These are phyloP conservation scores for Sitodiplosis mosellana DNA, from an alignment of 1,140 invertebrate genomes.

Conservation along the genomic window DNA sequence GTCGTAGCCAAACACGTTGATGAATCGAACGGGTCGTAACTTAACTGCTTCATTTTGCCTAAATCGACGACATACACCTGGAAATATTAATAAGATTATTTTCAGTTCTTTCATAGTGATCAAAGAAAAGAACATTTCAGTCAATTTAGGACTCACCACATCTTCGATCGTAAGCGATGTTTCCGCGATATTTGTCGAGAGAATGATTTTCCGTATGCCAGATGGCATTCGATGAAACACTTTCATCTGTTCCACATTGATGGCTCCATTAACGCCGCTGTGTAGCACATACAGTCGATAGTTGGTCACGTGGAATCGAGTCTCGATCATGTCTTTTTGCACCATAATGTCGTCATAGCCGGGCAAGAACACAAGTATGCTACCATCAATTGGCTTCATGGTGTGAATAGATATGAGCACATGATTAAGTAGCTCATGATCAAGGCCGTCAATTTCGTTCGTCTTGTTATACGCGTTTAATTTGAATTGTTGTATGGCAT, in stretches of 20 bases:
- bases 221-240: conserved; percentile 48
- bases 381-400: conserved; percentile 38
- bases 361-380: conserved; percentile 78
- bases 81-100: neutral
- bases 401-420: conserved; percentile 43
- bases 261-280: conserved; percentile 55
- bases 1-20: conserved; percentile 47
- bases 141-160: conserved; percentile 31
- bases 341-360: conserved; percentile 84
- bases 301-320: conserved; percentile 23
- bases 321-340: conserved; percentile 46
- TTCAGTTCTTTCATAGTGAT: too few species aligned
- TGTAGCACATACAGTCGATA: conserved; percentile 48
- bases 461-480: too few species aligned
- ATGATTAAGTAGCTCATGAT: conserved; percentile 45
- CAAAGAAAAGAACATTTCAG: too few species aligned
- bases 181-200: conserved; percentile 89
- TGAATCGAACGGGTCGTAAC: conserved; percentile 47
- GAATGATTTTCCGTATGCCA: conserved; percentile 62
- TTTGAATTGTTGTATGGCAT: too few species aligned
- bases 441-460: too few species aligned
- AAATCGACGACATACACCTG: conserved; percentile 64
- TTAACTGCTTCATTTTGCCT: conserved; percentile 78
- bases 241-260: conserved; percentile 45
- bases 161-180: conserved; percentile 86